phyloP scores from a whole-genome alignment of 2,113 vertebrate species.

The Chionodraco myersi region DNA sequence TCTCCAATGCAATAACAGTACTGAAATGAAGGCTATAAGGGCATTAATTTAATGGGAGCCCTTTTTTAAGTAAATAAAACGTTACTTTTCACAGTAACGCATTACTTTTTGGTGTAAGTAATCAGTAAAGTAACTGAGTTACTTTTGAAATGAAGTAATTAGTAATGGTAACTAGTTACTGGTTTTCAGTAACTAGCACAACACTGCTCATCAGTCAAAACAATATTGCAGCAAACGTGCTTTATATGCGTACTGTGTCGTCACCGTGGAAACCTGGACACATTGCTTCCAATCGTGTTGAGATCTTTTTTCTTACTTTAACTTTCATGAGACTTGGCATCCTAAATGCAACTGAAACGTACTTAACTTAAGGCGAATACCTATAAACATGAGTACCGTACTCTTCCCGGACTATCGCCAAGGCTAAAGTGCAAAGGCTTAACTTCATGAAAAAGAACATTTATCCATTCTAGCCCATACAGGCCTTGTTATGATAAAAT shows the following conservation, averaged over 20 bases:
- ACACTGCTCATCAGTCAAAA: not conserved
- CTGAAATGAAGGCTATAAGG: no score
- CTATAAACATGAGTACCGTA: conserved; percentile 8
- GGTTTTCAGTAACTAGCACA: no score
- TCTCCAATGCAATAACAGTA: no score
- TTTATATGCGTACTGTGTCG: no score
- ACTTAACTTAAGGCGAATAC: conserved; percentile 15
- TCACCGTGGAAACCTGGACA: not conserved
- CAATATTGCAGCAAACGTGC: not conserved
- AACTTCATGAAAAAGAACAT: conserved; percentile 71
- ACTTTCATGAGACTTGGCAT: conserved; percentile 13
- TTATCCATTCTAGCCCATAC: conserved; percentile 53
- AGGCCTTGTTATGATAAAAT: conserved; percentile 72
- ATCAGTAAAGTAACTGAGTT: no score
- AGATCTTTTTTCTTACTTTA: not conserved
- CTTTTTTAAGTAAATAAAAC: no score
- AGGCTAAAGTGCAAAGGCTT: conserved; percentile 65
- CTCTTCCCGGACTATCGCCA: conserved; percentile 41
- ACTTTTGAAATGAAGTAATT: no score
- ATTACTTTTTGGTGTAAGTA: no score
- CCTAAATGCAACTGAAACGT: conserved; percentile 23
- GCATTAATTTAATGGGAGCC: no score
- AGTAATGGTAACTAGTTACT: no score
- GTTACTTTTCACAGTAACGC: no score
- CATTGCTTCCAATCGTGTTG: no score